Percentiles rank a stretch among this genome's conserved stretches.
phyloP scores from a whole-genome alignment of 2,888 invertebrate genomes.

The Drosophila paramelanica region DNA sequence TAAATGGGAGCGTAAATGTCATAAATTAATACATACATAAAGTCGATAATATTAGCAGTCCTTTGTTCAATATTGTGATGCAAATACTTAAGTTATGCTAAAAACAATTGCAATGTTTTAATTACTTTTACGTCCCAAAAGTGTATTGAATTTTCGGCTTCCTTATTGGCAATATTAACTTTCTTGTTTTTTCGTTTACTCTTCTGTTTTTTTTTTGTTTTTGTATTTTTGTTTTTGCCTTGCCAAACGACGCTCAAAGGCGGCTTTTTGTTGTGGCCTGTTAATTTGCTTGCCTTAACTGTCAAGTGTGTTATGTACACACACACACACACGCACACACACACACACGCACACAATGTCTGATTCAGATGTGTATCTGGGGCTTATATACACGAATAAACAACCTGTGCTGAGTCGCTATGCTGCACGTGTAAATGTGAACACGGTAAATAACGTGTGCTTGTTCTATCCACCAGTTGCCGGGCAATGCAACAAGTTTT shows the following conservation, averaged over 20 bases:
- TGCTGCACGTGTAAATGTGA: slow-evolving; percentile 49
- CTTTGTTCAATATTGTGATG: no score
- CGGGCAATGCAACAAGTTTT: slow-evolving; percentile 65
- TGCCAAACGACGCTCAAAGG: slow-evolving; percentile 46
- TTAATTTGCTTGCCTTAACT: slow-evolving; percentile 69
- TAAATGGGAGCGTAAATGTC: not conserved
- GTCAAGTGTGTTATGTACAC: slow-evolving; percentile 64
- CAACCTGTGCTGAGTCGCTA: slow-evolving; percentile 16
- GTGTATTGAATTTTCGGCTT: slow-evolving; percentile 22
- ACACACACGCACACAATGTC: slow-evolving; percentile 15
- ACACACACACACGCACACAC: slow-evolving; percentile 21
- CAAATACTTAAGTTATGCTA: no score
- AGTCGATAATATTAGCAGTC: no score
- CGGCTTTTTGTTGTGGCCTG: slow-evolving; percentile 59
- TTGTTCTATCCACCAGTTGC: slow-evolving; percentile 48
- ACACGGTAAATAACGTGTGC: slow-evolving; percentile 36
- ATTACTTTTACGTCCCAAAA: not conserved
- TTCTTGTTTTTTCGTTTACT: not conserved
- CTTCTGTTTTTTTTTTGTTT: slow-evolving; percentile 9
- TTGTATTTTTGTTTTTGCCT: slow-evolving; percentile 6
- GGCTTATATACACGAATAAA: slow-evolving; percentile 2
- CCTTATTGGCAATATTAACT: not conserved
- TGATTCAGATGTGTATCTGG: slow-evolving; percentile 34
- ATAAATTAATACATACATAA: not conserved
- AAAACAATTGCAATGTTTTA: no score